A percentile compares a stretch with the other conserved stretches of the same genome.
phyloP scores from a whole-genome alignment of 1,140 invertebrate genomes.

The Stratiolaelaps scimitus region DNA sequence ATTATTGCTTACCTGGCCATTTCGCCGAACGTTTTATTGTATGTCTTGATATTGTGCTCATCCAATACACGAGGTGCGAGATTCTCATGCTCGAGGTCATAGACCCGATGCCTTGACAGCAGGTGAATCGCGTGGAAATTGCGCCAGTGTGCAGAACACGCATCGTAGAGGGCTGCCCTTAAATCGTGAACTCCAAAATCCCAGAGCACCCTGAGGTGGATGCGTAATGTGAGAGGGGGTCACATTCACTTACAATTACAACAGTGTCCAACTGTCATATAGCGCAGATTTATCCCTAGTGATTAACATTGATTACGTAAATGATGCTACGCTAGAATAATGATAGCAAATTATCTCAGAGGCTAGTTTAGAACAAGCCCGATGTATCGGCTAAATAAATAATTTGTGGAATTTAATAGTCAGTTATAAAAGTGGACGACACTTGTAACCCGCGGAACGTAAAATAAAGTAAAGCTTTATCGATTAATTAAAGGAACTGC shows the following conservation, averaged over 20 bases:
- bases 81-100: constrained; percentile 35
- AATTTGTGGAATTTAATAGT: background rate
- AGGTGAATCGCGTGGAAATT: constrained; percentile 38
- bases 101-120: constrained; percentile 36
- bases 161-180: constrained; percentile 35
- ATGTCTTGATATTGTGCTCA: constrained; percentile 39
- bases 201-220: constrained; percentile 33
- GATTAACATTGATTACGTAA: background rate
- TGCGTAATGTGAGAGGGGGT: background rate
- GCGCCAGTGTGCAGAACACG: constrained; percentile 34
- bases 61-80: constrained; percentile 35
- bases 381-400: background rate
- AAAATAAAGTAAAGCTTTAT: no score
- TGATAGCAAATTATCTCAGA: background rate
- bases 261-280: background rate
- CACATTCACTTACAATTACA: no score
- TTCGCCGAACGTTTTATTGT: constrained; percentile 39
- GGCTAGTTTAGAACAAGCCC: background rate
- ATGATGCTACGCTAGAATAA: background rate
- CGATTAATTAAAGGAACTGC: no score
- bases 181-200: constrained; percentile 39
- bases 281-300: background rate
- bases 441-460: no score
- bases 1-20: constrained; percentile 36
- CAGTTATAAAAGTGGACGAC: no score